Conservation (phyloP, 2,888 invertebrate genomes). For the Ormyrus rosae region DNA sequence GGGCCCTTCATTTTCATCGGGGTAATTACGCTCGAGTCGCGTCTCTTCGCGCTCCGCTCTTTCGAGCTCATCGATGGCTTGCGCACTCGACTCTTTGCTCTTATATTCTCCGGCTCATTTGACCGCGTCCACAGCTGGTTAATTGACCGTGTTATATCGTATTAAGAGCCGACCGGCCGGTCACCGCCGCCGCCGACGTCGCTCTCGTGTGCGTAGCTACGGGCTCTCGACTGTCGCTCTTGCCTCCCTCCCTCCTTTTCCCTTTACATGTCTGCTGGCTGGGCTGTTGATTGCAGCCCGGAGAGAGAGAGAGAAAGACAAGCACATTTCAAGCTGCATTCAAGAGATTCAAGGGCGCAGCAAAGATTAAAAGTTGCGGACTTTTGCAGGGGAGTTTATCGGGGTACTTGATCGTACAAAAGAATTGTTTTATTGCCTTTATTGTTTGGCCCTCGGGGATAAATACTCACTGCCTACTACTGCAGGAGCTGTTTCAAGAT, state of each 20-base stretch:
- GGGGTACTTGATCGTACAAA: too few species aligned
- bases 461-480: too few species aligned
- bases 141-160: conserved; percentile 62
- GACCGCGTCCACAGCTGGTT: conserved; percentile 52
- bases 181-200: too few species aligned
- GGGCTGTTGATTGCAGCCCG: not conserved
- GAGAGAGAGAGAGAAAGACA: not conserved
- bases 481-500: too few species aligned
- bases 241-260: conserved; percentile 7
- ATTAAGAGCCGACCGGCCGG: conserved; percentile 53
- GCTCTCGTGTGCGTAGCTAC: too few species aligned
- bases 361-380: not conserved
- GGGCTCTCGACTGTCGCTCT: not conserved
- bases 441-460: too few species aligned
- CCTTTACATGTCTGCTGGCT: not conserved
- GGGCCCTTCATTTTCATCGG: conserved; percentile 39
- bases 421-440: too few species aligned
- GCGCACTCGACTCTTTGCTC: conserved; percentile 23
- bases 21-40: conserved; percentile 32
- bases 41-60: not conserved
- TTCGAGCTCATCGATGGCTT: conserved; percentile 36
- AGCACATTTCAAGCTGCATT: conserved; percentile 10
- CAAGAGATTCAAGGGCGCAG: conserved; percentile 24
- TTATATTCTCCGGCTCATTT: conserved; percentile 42
- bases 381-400: not conserved